Evolutionary conservation across 1,140 invertebrate genomes (phyloP), one percentile per base, ranked within the genome.

Genomic region (Tetramorium parvispinum): DNA sequence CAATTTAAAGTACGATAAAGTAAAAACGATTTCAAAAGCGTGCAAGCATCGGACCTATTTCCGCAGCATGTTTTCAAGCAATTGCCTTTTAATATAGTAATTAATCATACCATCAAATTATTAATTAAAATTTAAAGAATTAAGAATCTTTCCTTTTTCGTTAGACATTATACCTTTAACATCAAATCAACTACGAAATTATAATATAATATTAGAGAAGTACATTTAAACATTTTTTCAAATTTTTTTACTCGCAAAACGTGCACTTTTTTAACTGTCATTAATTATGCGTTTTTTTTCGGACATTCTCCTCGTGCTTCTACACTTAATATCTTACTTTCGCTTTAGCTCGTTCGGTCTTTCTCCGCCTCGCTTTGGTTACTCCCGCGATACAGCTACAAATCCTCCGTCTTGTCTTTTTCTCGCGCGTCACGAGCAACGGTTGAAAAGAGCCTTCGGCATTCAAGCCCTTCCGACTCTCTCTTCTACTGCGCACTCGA

Each of bases 381-480:
- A 71, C 51, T 55, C n/a, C 13, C 7, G 40, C 2, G 13, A 21
- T 43, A 55, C 53, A 43, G 78, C 24, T 55, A 83, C 66, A 73
- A 83, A 75, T 83, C 53, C 79, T 32, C 37, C 24, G 68, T 59
- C 51, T 73, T 59, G 40, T 49, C 68, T 83, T 83, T 83, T 83
- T 75, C 68, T 59, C 24, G 24, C 32, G n/a, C 53, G 68, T 82
- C 79, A 73, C 53, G 70, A 21, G 79, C 79, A 73, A 73, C 40
- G 68, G 40, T 53, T 49, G 79, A 73, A 83, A 73, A 83, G 68
- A 59, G 79, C 79, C 79, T 73, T 73, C 68, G 68, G 68, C 79
- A 59, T 83, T 83, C 79, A 59, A 73, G 40, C 37, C 70, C 40
- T 24, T n/a, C 78, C 65, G 16, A 27, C 63, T 53, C 32, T 21